Evolutionary conservation across 1,140 invertebrate genomes (phyloP).

Genomic region (Drosophila sproati): DNA sequence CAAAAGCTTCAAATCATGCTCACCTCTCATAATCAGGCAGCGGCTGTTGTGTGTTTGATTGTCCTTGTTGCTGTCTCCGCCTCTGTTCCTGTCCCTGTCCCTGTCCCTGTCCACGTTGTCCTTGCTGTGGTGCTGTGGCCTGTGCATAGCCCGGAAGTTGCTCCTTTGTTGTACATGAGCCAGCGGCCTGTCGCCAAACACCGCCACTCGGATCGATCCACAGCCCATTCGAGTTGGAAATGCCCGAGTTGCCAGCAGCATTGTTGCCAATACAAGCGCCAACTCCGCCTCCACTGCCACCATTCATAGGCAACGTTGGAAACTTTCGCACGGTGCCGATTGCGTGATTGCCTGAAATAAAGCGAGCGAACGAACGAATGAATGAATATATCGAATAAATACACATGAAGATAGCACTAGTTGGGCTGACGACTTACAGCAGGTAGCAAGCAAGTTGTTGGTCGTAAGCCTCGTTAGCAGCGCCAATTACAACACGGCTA

Average conservation of each 20-base stretch:
- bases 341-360: conserved; percentile 85
- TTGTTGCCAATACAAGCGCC: conserved; percentile 27
- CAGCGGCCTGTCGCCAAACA: conserved; percentile 52
- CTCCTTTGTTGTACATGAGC: conserved; percentile 77
- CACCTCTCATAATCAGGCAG: conserved; percentile 84
- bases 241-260: conserved; percentile 61
- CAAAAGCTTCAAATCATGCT: conserved; percentile 45
- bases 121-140: conserved; percentile 58
- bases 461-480: conserved; percentile 55
- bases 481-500: conserved; percentile 52
- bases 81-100: conserved; percentile 23
- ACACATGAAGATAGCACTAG: conserved; percentile 19
- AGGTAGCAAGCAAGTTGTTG: conserved; percentile 27
- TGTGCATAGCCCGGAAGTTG: conserved; percentile 84
- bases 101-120: conserved; percentile 45
- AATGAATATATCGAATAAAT: conserved; percentile 28
- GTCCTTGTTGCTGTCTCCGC: conserved; percentile 48
- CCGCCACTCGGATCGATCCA: conserved; percentile 85
- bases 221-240: conserved; percentile 61
- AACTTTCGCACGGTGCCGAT: conserved; percentile 85
- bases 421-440: conserved; percentile 17
- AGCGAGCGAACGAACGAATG: conserved; percentile 23
- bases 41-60: conserved; percentile 60
- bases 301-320: conserved; percentile 84
- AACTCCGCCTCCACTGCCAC: conserved; percentile 45